A percentile compares a stretch with the other conserved stretches of the same genome.
phyloP scores from a whole-genome alignment of 2,888 invertebrate species.

The Drepana falcataria region DNA sequence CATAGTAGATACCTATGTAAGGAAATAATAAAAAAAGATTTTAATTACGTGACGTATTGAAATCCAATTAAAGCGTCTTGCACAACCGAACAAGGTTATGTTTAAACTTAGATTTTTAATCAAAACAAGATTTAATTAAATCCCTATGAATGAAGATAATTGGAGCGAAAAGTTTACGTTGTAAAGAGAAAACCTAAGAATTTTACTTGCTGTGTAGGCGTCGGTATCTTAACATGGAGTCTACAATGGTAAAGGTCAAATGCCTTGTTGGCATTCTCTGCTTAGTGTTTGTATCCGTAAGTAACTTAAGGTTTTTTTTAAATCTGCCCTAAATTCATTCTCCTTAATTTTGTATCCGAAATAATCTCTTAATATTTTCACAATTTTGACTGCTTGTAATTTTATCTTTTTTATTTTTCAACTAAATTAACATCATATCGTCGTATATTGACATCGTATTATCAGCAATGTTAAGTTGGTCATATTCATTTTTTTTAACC shows the following conservation, averaged over 20 bases:
- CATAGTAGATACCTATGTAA: too few species aligned
- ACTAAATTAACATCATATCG: too few species aligned
- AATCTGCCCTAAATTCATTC: background rate
- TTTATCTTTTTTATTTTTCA: too few species aligned
- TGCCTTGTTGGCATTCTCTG: conserved; percentile 5
- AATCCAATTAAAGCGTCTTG: too few species aligned
- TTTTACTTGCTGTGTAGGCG: background rate
- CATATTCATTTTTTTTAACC: too few species aligned
- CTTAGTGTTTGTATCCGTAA: background rate
- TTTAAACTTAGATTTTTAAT: background rate
- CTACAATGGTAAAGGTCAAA: conserved; percentile 8
- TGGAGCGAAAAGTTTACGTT: conserved; percentile 10
- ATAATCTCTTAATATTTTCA: background rate
- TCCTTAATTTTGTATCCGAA: conserved; percentile 1
- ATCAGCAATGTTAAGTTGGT: too few species aligned
- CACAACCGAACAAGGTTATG: background rate
- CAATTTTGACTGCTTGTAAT: too few species aligned
- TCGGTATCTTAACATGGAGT: conserved; percentile 14
- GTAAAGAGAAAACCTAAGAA: background rate
- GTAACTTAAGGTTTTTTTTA: conserved; percentile 5
- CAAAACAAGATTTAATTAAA: conserved; percentile 14
- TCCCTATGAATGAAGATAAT: conserved; percentile 11
- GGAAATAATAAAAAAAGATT: too few species aligned
- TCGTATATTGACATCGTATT: too few species aligned
- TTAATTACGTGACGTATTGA: too few species aligned